These are phyloP conservation scores for Temnothorax nylanderi DNA, from an alignment of 1,140 invertebrate species.

Conservation along the genomic window DNA sequence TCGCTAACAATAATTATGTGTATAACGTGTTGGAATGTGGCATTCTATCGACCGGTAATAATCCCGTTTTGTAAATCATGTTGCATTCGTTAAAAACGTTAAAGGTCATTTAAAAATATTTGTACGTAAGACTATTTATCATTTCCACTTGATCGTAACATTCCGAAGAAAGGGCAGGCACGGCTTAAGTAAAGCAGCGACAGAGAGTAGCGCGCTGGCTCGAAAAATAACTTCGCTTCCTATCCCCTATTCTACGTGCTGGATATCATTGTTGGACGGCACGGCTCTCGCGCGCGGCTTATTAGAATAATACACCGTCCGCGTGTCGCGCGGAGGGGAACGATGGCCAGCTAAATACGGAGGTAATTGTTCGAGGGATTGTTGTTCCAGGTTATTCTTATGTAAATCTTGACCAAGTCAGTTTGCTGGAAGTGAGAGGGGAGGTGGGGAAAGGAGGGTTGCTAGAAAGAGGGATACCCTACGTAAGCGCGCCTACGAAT, in stretches of 20 bases:
- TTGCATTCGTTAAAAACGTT: neutral
- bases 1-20: neutral
- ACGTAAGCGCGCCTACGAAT: conserved; percentile 76
- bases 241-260: conserved; percentile 37
- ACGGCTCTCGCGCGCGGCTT: conserved; percentile 69
- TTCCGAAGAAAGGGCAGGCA: conserved; percentile 4
- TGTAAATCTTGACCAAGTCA: conserved; percentile 84
- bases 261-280: conserved; percentile 71
- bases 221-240: conserved; percentile 67
- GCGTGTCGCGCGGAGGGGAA: conserved; percentile 67
- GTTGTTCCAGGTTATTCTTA: conserved; percentile 84
- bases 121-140: neutral
- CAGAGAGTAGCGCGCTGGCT: conserved; percentile 12
- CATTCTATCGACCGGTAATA: neutral
- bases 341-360: conserved; percentile 76
- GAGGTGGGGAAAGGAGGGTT: neutral
- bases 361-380: conserved; percentile 83
- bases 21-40: neutral
- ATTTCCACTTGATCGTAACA: neutral
- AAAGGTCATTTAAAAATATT: neutral
- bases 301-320: conserved; percentile 82
- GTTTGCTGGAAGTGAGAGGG: conserved; percentile 63
- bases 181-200: conserved; percentile 57
- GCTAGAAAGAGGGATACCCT: conserved; percentile 53
- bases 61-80: neutral